Conservation (phyloP, 2,888 invertebrate species). For the Polymixis flavicincta region DNA sequence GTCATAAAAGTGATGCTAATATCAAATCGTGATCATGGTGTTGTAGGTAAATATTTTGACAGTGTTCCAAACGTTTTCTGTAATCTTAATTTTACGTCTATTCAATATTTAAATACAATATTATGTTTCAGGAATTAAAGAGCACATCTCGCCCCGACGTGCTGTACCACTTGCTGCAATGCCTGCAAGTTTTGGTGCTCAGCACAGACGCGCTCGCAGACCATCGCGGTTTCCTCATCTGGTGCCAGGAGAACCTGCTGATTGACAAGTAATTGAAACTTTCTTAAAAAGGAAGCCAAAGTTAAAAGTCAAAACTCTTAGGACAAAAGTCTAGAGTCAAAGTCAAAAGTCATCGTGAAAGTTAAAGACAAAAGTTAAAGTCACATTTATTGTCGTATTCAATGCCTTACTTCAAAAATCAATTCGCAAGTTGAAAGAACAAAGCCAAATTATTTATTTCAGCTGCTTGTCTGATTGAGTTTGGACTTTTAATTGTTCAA, state of each 20-base stretch:
- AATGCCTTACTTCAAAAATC: not conserved
- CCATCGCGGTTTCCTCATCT: constrained; percentile 97
- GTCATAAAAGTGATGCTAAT: not conserved
- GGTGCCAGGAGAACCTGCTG: constrained; percentile 98
- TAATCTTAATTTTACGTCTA: not conserved
- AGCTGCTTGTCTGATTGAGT: too few relatives aligned
- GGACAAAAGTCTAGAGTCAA: not conserved
- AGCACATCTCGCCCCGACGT: constrained; percentile 97
- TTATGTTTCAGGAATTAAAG: constrained; percentile 92
- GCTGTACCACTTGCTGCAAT: constrained; percentile 97
- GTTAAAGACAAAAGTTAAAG: not conserved
- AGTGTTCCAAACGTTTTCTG: not conserved
- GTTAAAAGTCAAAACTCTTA: not conserved
- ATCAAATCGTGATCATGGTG: not conserved
- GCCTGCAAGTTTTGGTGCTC: constrained; percentile 96
- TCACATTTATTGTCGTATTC: not conserved
- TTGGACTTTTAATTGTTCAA: too few relatives aligned
- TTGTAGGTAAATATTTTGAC: not conserved
- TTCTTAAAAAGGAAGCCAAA: not conserved
- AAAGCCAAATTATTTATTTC: too few relatives aligned
- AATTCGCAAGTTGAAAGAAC: too few relatives aligned
- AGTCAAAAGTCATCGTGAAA: not conserved
- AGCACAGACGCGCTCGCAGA: constrained; percentile 98
- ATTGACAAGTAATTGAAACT: constrained; percentile 92
- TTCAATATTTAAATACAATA: not conserved